phyloP scores from a whole-genome alignment of 1,140 invertebrate species.

The Drosophila seguyi region DNA sequence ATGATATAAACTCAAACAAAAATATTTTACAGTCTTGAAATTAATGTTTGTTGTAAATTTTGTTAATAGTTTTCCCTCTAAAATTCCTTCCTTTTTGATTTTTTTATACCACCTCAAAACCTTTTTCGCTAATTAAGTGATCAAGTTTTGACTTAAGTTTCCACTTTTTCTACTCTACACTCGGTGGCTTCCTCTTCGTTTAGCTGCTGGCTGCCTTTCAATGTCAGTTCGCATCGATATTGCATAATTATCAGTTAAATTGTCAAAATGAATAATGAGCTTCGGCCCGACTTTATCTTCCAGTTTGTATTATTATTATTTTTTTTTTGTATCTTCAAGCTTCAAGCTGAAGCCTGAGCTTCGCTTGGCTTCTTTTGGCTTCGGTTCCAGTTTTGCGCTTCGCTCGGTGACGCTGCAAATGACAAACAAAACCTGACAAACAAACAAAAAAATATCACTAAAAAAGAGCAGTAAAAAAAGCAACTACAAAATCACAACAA shows the following conservation, averaged over 20 bases:
- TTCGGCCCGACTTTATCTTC: conserved; percentile 40
- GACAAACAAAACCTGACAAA: conserved; percentile 69
- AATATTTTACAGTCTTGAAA: background rate
- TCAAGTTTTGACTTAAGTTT: conserved; percentile 2
- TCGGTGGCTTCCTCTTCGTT: conserved; percentile 36
- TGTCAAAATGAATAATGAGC: conserved; percentile 85
- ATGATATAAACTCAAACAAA: background rate
- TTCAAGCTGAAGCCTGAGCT: conserved; percentile 17
- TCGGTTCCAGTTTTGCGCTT: conserved; percentile 57
- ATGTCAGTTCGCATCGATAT: conserved; percentile 74
- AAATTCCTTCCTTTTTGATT: conserved; percentile 16
- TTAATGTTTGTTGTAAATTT: background rate
- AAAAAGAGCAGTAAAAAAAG: conserved; percentile 21
- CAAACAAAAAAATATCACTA: conserved; percentile 17
- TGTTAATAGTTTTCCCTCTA: background rate
- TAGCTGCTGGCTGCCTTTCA: conserved; percentile 59
- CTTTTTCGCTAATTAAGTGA: background rate
- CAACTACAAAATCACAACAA: conserved; percentile 14
- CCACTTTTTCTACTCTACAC: conserved; percentile 31
- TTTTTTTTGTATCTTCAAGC: background rate
- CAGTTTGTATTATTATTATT: conserved; percentile 16
- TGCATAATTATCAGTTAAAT: conserved; percentile 83
- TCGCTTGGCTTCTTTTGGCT: conserved; percentile 2
- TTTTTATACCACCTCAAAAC: background rate
- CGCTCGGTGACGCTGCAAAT: conserved; percentile 71